phyloP scores from a whole-genome alignment of 2,797 vertebrate genomes.

The Eulemur mongoz region DNA sequence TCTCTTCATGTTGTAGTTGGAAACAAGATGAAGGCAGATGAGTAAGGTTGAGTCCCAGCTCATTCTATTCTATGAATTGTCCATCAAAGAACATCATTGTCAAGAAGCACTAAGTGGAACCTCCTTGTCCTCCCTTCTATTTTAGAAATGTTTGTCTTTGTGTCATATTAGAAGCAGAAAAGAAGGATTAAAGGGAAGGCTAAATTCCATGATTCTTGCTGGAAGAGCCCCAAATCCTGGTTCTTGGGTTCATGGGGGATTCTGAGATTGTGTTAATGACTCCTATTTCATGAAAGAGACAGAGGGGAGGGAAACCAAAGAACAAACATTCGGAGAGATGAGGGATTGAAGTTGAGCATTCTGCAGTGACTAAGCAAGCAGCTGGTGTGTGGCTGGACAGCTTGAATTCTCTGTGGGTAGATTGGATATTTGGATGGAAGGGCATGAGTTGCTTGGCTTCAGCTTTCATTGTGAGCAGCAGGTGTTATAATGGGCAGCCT shows the following conservation, averaged over 20 bases:
- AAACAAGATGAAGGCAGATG: not conserved
- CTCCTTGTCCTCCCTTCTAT: not conserved
- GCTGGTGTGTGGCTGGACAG: conserved; percentile 79
- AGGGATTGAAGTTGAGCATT: conserved; percentile 47
- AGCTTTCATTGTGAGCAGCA: conserved; percentile 76
- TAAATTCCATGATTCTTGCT: not conserved
- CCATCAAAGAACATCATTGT: not conserved
- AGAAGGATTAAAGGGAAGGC: not conserved
- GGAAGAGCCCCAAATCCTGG: not conserved
- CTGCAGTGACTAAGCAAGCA: conserved; percentile 71
- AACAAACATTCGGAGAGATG: not conserved
- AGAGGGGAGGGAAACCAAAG: not conserved
- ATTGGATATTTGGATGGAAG: conserved; percentile 79
- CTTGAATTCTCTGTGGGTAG: conserved; percentile 79
- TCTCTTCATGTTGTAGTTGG: not conserved
- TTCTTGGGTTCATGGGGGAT: not conserved
- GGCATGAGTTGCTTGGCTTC: conserved; percentile 70
- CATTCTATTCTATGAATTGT: not conserved
- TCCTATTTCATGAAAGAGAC: not conserved
- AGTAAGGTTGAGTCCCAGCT: not conserved
- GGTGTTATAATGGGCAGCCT: conserved; percentile 77
- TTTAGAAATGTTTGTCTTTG: not conserved
- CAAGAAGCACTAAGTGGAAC: not conserved
- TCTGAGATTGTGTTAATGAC: not conserved
- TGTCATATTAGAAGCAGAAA: not conserved